Evolutionary conservation across 2,888 invertebrate species (phyloP).

Genomic region (Pollenia griseotomentosa): DNA sequence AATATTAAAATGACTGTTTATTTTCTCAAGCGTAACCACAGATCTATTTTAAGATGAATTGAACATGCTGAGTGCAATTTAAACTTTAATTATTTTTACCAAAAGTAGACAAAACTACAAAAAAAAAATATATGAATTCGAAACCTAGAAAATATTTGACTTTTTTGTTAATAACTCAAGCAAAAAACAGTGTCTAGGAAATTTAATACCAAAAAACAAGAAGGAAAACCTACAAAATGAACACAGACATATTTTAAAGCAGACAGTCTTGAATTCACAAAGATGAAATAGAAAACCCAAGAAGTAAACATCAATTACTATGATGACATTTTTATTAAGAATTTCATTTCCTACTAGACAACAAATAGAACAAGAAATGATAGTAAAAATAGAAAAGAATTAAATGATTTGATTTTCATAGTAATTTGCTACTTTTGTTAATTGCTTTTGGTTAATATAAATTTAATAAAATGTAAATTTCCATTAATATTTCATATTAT

Average conservation of each 20-base stretch:
- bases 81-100: slow-evolving; percentile 5
- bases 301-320: slow-evolving; percentile 49
- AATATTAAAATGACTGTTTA: neutral
- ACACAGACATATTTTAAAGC: neutral
- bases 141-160: slow-evolving; percentile 32
- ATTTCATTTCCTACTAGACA: slow-evolving; percentile 48
- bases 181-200: slow-evolving; percentile 43
- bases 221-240: slow-evolving; percentile 6
- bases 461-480: slow-evolving; percentile 56
- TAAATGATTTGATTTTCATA: neutral
- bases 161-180: slow-evolving; percentile 25
- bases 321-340: slow-evolving; percentile 68
- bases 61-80: slow-evolving; percentile 14
- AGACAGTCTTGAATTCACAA: neutral
- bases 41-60: slow-evolving; percentile 42
- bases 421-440: neutral
- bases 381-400: neutral
- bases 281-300: slow-evolving; percentile 23
- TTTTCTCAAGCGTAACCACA: slow-evolving; percentile 31
- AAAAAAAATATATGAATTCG: neutral
- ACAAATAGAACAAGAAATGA: neutral
- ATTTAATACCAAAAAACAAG: slow-evolving; percentile 38
- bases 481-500: slow-evolving; percentile 57
- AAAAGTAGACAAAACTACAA: neutral
- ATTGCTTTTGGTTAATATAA: slow-evolving; percentile 30